Percentiles rank a stretch among this genome's conserved stretches.
These are phyloP conservation scores for Myiopsitta monachus DNA, from an alignment of 2,113 vertebrate species.

Conservation along the genomic window DNA sequence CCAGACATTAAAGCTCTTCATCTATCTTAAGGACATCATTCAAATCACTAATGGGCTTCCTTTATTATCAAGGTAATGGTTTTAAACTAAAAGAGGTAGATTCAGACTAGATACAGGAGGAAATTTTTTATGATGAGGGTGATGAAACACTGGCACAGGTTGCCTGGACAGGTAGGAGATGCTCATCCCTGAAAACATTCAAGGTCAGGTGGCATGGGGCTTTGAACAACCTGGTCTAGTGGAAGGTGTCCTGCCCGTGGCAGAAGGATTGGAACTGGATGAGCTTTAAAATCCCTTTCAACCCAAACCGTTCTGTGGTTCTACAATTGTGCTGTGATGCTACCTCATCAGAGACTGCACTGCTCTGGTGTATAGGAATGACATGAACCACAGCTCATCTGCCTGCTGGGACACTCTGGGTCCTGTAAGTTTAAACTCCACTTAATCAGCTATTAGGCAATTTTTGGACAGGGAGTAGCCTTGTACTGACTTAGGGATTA, in stretches of 20 bases:
- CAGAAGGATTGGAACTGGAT: background rate
- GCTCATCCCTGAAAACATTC: background rate
- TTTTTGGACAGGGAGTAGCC: background rate
- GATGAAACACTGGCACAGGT: background rate
- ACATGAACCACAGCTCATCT: background rate
- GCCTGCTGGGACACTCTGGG: background rate
- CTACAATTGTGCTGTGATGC: background rate
- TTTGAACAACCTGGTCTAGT: background rate
- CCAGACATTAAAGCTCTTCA: background rate
- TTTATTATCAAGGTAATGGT: background rate
- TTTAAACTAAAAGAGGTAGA: background rate
- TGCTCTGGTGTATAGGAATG: rapidly evolving
- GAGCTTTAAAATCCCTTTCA: background rate
- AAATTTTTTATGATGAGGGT: background rate
- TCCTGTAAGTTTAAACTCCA: background rate
- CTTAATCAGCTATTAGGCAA: background rate
- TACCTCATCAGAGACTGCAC: background rate
- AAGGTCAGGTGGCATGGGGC: background rate
- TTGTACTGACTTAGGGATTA: background rate
- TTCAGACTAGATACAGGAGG: background rate
- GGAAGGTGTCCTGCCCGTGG: background rate
- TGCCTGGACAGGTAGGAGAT: background rate
- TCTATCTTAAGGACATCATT: background rate
- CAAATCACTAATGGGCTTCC: background rate
- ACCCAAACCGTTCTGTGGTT: background rate